Evolutionary conservation across 30 jellyfish, hydroid and myxozoan species (phyloP).

Genomic region (Hydractinia symbiolongicarpus): DNA sequence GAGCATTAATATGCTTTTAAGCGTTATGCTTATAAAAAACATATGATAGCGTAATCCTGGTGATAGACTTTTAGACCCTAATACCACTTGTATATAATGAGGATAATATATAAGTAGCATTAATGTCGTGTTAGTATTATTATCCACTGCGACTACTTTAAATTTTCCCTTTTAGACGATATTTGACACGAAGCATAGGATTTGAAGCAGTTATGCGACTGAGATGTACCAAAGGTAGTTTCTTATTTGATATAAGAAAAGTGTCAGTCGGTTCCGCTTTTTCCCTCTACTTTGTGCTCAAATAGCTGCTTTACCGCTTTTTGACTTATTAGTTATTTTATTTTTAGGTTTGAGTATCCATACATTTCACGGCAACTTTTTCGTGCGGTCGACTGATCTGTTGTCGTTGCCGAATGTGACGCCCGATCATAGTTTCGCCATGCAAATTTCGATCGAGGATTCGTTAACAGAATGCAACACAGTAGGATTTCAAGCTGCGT

Average conservation of each 20-base stretch:
- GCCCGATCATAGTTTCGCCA: conserved; percentile 94
- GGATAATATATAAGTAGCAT: too few species aligned
- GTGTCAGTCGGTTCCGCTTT: background rate
- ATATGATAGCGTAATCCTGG: too few species aligned
- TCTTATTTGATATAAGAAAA: background rate
- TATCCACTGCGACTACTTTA: background rate
- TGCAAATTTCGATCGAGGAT: conserved; percentile 93
- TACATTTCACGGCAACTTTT: conserved; percentile 96
- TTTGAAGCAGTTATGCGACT: conserved; percentile 97
- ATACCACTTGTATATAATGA: too few species aligned
- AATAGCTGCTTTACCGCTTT: background rate
- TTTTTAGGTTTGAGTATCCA: conserved; percentile 70
- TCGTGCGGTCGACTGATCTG: conserved; percentile 96
- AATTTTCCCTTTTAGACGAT: conserved; percentile 46
- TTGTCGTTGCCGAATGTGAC: conserved; percentile 90
- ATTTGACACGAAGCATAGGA: conserved; percentile 80
- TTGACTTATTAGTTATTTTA: too few species aligned
- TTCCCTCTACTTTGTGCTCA: background rate
- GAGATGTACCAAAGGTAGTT: conserved; percentile 83
- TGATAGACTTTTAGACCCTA: too few species aligned
- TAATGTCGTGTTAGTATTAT: too few species aligned
- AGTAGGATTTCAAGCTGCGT: conserved; percentile 96
- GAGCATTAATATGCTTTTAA: too few species aligned
- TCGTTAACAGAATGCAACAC: conserved; percentile 59
- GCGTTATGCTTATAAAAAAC: too few species aligned